Percentiles rank a stretch among this genome's conserved stretches.
Evolutionary conservation across 2,888 invertebrate species (phyloP).

Genomic region (Neoaliturus tenellus): DNA sequence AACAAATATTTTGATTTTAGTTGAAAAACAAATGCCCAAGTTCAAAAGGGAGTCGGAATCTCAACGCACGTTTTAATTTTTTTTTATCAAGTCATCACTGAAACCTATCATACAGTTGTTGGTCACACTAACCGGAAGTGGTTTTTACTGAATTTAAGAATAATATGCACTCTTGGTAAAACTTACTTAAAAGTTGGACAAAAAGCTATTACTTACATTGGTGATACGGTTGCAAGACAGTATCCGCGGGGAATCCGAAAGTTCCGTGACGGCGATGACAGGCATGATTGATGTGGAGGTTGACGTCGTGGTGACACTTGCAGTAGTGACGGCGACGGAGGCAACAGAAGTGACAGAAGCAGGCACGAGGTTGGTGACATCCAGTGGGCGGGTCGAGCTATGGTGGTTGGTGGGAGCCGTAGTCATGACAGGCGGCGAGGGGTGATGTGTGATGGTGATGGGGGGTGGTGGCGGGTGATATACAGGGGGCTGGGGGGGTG

Average conservation of each 20-base stretch:
- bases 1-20: too few relatives aligned
- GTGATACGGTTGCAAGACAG: background rate
- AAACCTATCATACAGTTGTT: too few relatives aligned
- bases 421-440: slow-evolving; percentile 21
- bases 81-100: too few relatives aligned
- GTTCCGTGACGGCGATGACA: background rate
- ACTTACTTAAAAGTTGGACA: too few relatives aligned
- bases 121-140: too few relatives aligned
- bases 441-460: slow-evolving; percentile 33
- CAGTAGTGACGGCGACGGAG: background rate
- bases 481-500: slow-evolving; percentile 31
- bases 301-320: background rate
- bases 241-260: background rate
- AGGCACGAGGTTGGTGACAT: slow-evolving; percentile 19
- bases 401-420: slow-evolving; percentile 65
- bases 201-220: background rate
- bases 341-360: background rate
- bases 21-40: too few relatives aligned
- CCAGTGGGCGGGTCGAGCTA: slow-evolving; percentile 67
- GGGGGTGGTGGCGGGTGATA: slow-evolving; percentile 70
- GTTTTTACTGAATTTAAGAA: too few relatives aligned
- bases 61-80: too few relatives aligned
- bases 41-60: too few relatives aligned
- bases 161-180: too few relatives aligned
- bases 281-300: background rate